Evolutionary conservation across 2,888 invertebrate genomes (phyloP).

Genomic region (Dorcus hopei): DNA sequence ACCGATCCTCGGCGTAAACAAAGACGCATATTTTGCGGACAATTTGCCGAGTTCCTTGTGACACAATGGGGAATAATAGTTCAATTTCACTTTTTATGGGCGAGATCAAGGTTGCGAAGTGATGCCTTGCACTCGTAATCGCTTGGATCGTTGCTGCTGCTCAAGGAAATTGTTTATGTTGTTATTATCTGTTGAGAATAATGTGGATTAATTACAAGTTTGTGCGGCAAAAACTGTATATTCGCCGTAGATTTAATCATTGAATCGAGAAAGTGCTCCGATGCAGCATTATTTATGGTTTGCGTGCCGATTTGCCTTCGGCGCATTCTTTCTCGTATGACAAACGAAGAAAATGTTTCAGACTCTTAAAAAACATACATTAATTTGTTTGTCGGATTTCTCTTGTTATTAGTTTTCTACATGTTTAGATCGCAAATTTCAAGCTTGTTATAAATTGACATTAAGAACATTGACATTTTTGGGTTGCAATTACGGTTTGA

Average conservation of each 20-base stretch:
- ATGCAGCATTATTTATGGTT: not conserved
- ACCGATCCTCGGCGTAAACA: not conserved
- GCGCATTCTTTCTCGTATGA: not conserved
- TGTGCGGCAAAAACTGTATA: not conserved
- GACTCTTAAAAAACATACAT: not conserved
- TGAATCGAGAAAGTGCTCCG: not conserved
- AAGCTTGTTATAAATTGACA: no score
- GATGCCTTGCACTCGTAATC: not conserved
- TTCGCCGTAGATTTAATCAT: not conserved
- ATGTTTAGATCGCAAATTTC: no score
- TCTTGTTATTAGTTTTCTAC: not conserved
- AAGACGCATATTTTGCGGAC: not conserved
- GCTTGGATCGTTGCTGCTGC: not conserved
- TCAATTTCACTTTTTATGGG: constrained; percentile 10
- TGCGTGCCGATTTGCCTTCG: not conserved
- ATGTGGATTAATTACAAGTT: not conserved
- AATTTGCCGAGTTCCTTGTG: no score
- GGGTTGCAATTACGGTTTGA: no score
- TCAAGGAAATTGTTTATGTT: not conserved
- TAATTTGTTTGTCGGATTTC: not conserved
- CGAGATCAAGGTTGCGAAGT: constrained; percentile 5
- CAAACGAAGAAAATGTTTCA: not conserved
- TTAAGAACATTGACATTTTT: no score
- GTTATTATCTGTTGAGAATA: not conserved
- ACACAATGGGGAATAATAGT: not conserved